Base-by-base conservation (phyloP, 1,140 invertebrate genomes). In the Drosophila carrolli region DNA sequence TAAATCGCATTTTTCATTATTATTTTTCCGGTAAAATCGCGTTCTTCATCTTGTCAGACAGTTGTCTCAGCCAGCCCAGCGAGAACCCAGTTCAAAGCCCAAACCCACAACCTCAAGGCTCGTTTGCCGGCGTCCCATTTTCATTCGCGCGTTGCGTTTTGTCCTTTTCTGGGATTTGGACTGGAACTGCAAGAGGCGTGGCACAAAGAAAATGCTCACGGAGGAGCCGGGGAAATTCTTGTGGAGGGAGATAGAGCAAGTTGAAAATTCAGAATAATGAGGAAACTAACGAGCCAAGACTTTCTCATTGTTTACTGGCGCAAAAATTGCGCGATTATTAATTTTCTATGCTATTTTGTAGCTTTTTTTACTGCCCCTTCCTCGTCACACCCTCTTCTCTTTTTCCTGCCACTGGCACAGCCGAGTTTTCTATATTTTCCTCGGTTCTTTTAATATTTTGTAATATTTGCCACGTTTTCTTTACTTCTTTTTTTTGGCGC, bases 341-440 rank as follows among this genome's bases (percentile, higher is more conserved):
- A 89, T 89, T 89, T 89, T 89, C 84, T 83, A 89, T 89, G 85
- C 84, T 89, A 89, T 89, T 89, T 89, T 89, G 84, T 74, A 80
- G 83, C 71, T 57, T 19, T 62, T 41, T 85, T 66, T 67, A 56
- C 65, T 16, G 59, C 58, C 61, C 59, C 48, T 57, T 38, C 35
- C 23, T 51, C 13, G 47, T 40, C 38, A 56, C 55, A 54, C 56
- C 54, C 56, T 57, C 37, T 54, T 46, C 48, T 57, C 53, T 44
- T 38, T 29, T 35, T 32, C 29, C 40, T 72, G 55, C 55, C 32
- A 59, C 48, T 73, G 66, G 51, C 56, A 70, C 63, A 65, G 65
- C 59, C 50, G 54, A 80, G 60, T 80, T 70, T 59, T 62, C 58
- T 50, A 41, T 71, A 70, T 67, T 71, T 77, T 76, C 63, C 54